Percentiles rank a stretch among this genome's conserved stretches.
Evolutionary conservation across 1,140 invertebrate genomes (phyloP).

Genomic region (Heliconius congener): DNA sequence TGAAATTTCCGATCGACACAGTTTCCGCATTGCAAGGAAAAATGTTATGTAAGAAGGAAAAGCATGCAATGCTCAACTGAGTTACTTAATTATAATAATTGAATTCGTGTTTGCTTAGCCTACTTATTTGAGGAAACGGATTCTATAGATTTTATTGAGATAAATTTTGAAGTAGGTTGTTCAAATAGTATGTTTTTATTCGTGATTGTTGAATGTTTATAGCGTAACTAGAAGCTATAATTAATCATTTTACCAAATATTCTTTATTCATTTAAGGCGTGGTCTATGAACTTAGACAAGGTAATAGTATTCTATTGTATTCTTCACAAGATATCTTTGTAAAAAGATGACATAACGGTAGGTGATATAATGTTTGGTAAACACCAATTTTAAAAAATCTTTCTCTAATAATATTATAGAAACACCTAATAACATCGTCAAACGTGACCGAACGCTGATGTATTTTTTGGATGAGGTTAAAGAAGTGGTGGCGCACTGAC

Average conservation of each 20-base stretch:
- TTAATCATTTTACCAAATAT: neutral
- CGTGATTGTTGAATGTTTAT: neutral
- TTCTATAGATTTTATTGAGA: too few species aligned
- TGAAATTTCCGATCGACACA: conserved; percentile 32
- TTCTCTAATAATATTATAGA: too few species aligned
- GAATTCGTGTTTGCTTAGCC: neutral
- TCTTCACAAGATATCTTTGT: too few species aligned
- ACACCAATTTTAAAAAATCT: too few species aligned
- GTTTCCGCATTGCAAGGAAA: conserved; percentile 21
- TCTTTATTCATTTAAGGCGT: neutral
- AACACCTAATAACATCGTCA: too few species aligned
- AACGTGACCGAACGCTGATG: too few species aligned
- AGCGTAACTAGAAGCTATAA: neutral
- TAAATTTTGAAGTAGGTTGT: neutral
- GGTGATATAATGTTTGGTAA: too few species aligned
- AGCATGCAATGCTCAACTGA: neutral
- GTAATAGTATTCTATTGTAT: too few species aligned
- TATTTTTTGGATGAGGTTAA: too few species aligned
- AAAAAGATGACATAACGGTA: too few species aligned
- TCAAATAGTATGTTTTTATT: neutral
- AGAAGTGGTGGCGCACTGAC: too few species aligned
- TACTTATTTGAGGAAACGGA: neutral
- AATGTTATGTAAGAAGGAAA: conserved; percentile 1
- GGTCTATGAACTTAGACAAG: neutral
- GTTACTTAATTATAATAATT: conserved; percentile 8